Conservation (phyloP, 2,888 invertebrate species). For the Lacanobia oleracea region DNA sequence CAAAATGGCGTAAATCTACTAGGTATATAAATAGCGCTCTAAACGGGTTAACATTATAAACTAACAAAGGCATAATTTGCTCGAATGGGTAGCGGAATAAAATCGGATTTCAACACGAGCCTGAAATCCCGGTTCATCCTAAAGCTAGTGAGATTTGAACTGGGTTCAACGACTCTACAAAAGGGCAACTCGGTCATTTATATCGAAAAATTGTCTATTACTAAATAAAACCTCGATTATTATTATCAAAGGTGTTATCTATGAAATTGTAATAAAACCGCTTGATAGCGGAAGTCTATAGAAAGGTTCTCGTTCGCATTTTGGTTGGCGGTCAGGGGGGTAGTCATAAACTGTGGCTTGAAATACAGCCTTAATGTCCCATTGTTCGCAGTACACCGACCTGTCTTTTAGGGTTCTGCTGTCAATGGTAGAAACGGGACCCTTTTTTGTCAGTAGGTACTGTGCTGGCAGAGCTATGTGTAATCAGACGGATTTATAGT, state of each 20-base stretch:
- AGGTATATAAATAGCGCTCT: constrained; percentile 29
- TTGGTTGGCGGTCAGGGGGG: constrained; percentile 59
- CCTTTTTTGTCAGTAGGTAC: not conserved
- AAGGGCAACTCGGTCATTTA: constrained; percentile 37
- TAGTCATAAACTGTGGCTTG: constrained; percentile 58
- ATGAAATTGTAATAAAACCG: constrained; percentile 58
- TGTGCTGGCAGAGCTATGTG: not conserved
- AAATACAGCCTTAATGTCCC: constrained; percentile 63
- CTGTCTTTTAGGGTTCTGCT: constrained; percentile 54
- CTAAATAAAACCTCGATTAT: constrained; percentile 51
- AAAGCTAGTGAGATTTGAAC: constrained; percentile 15
- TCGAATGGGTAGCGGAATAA: not conserved
- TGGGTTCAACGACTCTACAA: constrained; percentile 45
- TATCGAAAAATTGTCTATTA: constrained; percentile 15
- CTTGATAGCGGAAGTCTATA: constrained; percentile 63
- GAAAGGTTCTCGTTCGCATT: constrained; percentile 53
- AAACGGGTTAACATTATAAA: constrained; percentile 15
- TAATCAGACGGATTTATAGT: too few relatives aligned
- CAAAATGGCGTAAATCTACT: not conserved
- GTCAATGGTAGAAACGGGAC: not conserved
- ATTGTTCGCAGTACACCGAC: constrained; percentile 67
- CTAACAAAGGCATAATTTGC: constrained; percentile 18
- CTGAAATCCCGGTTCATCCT: constrained; percentile 37
- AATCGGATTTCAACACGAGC: constrained; percentile 14
- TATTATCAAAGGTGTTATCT: constrained; percentile 50